Evolutionary conservation across 2,113 vertebrate genomes (phyloP).

Genomic region (Ploceus nigricollis): DNA sequence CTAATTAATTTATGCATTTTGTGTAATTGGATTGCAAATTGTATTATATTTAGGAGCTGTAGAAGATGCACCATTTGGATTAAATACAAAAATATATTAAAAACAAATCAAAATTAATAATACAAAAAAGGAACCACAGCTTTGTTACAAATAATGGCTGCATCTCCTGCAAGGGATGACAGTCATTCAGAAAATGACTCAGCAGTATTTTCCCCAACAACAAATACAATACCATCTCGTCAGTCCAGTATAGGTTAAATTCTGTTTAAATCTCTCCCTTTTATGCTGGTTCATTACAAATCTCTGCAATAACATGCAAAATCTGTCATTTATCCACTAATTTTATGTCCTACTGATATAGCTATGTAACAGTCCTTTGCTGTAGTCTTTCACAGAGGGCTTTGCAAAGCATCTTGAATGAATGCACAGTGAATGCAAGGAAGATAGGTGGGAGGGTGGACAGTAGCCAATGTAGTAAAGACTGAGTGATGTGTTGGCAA

Average conservation of each 20-base stretch:
- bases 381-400: neutral
- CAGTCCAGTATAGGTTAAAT: neutral
- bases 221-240: neutral
- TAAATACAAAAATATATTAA: neutral
- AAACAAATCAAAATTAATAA: neutral
- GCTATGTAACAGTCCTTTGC: neutral
- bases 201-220: neutral
- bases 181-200: neutral
- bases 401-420: neutral
- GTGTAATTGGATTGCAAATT: neutral
- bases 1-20: conserved; percentile 34
- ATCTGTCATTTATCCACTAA: neutral
- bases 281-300: neutral
- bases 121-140: neutral
- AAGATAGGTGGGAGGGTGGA: neutral
- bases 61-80: neutral
- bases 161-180: neutral
- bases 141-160: neutral
- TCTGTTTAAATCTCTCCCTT: neutral
- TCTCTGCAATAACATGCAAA: neutral
- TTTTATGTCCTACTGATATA: neutral
- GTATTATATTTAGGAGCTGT: neutral
- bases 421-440: neutral
- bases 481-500: neutral
- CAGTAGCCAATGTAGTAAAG: neutral